These are phyloP conservation scores for Enteromius anoplus DNA, from an alignment of 2,797 vertebrate species.

Conservation along the genomic window DNA sequence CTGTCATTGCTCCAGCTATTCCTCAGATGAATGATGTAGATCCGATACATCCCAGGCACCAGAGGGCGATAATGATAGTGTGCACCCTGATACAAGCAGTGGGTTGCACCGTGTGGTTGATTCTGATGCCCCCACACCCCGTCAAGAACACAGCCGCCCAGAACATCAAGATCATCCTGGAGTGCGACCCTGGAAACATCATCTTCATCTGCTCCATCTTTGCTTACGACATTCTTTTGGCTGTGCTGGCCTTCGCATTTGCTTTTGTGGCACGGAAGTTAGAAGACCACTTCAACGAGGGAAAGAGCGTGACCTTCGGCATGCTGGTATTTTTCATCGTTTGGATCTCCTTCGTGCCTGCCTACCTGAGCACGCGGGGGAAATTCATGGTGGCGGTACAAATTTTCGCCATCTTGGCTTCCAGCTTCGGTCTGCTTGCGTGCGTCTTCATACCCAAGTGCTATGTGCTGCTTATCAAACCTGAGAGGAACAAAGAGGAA, in stretches of 20 bases:
- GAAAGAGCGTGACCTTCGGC: slow-evolving; percentile 84
- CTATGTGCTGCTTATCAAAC: slow-evolving; percentile 85
- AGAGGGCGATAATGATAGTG: slow-evolving; percentile 75
- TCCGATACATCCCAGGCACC: slow-evolving; percentile 70
- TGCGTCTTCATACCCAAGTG: slow-evolving; percentile 88
- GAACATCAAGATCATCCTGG: slow-evolving; percentile 86
- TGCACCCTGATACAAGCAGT: slow-evolving; percentile 76
- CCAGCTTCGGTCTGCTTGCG: slow-evolving; percentile 84
- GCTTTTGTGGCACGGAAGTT: slow-evolving; percentile 81
- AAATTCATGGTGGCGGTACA: slow-evolving; percentile 91
- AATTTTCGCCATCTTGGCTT: slow-evolving; percentile 88
- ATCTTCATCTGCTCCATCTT: slow-evolving; percentile 85
- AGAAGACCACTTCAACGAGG: slow-evolving; percentile 85
- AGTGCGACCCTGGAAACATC: slow-evolving; percentile 83
- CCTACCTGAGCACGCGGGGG: slow-evolving; percentile 87
- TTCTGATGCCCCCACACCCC: slow-evolving; percentile 76
- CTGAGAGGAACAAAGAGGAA: slow-evolving; percentile 82
- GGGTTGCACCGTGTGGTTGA: slow-evolving; percentile 80
- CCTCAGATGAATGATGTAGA: slow-evolving; percentile 67
- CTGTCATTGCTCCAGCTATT: slow-evolving; percentile 58
- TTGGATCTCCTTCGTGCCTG: slow-evolving; percentile 89
- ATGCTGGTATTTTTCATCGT: slow-evolving; percentile 89
- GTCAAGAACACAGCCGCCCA: slow-evolving; percentile 84
- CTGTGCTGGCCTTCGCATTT: slow-evolving; percentile 81
- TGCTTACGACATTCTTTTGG: slow-evolving; percentile 82